phyloP scores from a whole-genome alignment of 1,140 invertebrate species.

The Amphibalanus amphitrite region DNA sequence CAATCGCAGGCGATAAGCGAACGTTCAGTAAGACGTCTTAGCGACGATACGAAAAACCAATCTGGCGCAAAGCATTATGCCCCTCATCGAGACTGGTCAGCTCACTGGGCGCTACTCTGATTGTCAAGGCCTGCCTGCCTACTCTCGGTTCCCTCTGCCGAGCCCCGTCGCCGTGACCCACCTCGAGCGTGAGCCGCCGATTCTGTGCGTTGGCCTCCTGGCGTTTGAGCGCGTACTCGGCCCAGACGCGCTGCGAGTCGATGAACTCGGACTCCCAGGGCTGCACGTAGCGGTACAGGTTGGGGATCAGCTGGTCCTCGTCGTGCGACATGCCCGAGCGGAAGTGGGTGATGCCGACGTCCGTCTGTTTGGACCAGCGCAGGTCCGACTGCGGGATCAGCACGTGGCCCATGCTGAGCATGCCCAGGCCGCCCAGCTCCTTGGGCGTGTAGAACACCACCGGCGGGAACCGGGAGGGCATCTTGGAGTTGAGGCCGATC shows the following conservation, averaged over 20 bases:
- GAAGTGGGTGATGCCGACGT: slow-evolving; percentile 99
- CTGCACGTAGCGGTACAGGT: slow-evolving; percentile 96
- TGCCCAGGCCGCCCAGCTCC: slow-evolving; percentile 86
- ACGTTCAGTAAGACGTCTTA: no score
- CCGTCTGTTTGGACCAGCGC: slow-evolving; percentile 98
- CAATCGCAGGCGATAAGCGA: no score
- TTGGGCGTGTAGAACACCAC: slow-evolving; percentile 99
- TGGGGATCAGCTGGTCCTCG: slow-evolving; percentile 99
- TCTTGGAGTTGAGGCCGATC: slow-evolving; percentile 99
- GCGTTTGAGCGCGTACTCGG: slow-evolving; percentile 94
- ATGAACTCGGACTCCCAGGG: slow-evolving; percentile 99
- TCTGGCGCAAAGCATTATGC: no score
- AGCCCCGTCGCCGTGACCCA: no score
- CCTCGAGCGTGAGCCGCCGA: slow-evolving; percentile 81
- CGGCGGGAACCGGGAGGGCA: slow-evolving; percentile 98
- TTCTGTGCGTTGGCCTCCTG: slow-evolving; percentile 99
- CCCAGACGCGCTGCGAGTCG: slow-evolving; percentile 98
- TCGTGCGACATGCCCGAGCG: slow-evolving; percentile 99
- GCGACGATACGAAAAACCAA: no score
- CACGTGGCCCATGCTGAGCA: slow-evolving; percentile 99
- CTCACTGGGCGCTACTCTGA: no score
- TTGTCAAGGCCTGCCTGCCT: no score
- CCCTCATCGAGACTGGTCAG: no score
- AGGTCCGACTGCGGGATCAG: slow-evolving; percentile 87
- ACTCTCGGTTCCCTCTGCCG: no score